These are phyloP conservation scores for Cylindroiulus punctatus DNA, from an alignment of 2,888 invertebrate genomes.

Conservation along the genomic window DNA sequence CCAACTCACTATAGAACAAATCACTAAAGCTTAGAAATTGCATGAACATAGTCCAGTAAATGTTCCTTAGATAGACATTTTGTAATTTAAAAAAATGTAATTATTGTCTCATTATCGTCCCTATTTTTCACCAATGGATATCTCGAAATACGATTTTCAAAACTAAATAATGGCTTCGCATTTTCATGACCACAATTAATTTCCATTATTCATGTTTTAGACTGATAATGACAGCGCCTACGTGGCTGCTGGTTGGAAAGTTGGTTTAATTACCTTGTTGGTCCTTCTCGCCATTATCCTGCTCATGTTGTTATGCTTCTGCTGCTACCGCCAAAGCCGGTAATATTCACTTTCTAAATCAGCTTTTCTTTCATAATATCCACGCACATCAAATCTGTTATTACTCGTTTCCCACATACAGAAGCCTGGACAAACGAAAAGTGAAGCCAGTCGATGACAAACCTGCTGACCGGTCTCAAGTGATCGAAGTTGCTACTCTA, in stretches of 20 bases:
- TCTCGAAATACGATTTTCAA: no score
- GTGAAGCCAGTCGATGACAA: slow-evolving; percentile 51
- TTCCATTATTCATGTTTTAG: neutral
- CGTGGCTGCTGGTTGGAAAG: slow-evolving; percentile 57
- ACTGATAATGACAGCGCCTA: neutral
- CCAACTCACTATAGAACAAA: no score
- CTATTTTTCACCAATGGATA: no score
- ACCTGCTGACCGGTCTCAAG: slow-evolving; percentile 46
- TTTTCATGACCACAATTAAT: neutral
- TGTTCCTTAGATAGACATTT: no score
- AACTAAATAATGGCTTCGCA: no score
- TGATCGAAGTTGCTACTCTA: slow-evolving; percentile 56
- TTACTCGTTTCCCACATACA: neutral
- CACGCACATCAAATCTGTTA: neutral
- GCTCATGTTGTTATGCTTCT: slow-evolving; percentile 58
- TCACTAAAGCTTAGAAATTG: no score
- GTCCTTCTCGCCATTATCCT: slow-evolving; percentile 57
- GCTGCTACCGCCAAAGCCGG: slow-evolving; percentile 55
- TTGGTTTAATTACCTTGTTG: slow-evolving; percentile 58
- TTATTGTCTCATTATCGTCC: no score
- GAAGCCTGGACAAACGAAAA: slow-evolving; percentile 53
- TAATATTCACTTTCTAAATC: slow-evolving; percentile 35
- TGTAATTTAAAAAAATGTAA: no score
- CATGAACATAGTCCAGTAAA: no score
- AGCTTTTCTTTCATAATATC: neutral